Percentiles rank a stretch among this genome's conserved stretches.
phyloP scores from a whole-genome alignment of 2,113 vertebrate species.

The Nibea albiflora region DNA sequence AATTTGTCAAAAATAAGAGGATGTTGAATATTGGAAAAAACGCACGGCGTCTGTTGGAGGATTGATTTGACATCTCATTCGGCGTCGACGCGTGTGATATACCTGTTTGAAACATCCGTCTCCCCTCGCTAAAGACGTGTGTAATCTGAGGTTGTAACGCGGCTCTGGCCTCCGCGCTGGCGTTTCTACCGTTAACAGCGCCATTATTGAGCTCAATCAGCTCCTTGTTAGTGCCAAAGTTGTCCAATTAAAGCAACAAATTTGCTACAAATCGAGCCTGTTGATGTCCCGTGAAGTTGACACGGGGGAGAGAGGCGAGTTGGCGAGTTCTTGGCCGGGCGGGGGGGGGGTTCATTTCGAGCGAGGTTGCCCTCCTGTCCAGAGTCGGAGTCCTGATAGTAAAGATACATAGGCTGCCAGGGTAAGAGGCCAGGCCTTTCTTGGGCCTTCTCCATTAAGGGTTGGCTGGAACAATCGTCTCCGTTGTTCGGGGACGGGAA shows the following conservation, averaged over 20 bases:
- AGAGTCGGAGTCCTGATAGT: conserved; percentile 83
- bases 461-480: conserved; percentile 86
- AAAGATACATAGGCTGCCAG: conserved; percentile 85
- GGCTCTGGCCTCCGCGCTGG: conserved; percentile 13
- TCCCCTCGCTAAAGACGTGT: neutral
- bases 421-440: conserved; percentile 85
- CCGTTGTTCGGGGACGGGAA: conserved; percentile 87
- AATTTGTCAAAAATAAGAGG: conserved; percentile 46
- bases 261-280: conserved; percentile 89
- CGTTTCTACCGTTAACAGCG: conserved; percentile 43
- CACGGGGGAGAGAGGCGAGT: conserved; percentile 36
- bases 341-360: conserved; percentile 80
- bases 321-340: conserved; percentile 31
- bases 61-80: conserved; percentile 40
- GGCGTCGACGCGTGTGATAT: neutral
- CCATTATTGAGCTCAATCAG: conserved; percentile 75
- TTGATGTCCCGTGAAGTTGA: conserved; percentile 82
- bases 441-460: conserved; percentile 85
- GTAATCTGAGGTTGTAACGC: neutral
- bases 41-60: conserved; percentile 15
- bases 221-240: conserved; percentile 75
- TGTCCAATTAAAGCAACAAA: conserved; percentile 83
- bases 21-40: conserved; percentile 11
- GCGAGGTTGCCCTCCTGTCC: conserved; percentile 79
- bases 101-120: neutral